These are phyloP conservation scores for Nyctibius grandis DNA, from an alignment of 2,797 vertebrate genomes.

Conservation along the genomic window DNA sequence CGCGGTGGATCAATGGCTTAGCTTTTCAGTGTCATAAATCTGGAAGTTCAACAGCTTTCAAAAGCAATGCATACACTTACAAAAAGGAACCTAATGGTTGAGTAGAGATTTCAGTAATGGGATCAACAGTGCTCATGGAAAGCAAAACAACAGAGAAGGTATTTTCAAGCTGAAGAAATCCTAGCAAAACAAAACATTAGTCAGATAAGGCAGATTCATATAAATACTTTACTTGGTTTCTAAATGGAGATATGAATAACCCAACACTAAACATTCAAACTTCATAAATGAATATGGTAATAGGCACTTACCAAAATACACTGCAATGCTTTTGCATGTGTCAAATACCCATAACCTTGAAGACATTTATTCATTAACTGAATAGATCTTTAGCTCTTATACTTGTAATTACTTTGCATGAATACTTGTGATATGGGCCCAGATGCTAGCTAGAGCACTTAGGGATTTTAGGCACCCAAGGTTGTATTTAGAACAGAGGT, in stretches of 20 bases:
- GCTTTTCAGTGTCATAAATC: slow-evolving; percentile 39
- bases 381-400: background rate
- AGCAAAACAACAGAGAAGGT: background rate
- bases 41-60: slow-evolving; percentile 49
- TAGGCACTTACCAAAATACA: background rate
- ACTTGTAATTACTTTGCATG: background rate
- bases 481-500: background rate
- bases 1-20: background rate
- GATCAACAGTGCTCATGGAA: background rate
- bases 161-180: background rate
- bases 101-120: slow-evolving; percentile 19
- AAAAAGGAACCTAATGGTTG: slow-evolving; percentile 31
- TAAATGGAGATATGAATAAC: background rate
- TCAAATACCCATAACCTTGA: background rate
- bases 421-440: background rate
- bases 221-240: background rate
- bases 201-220: background rate
- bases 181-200: background rate
- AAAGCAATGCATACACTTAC: slow-evolving; percentile 6
- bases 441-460: background rate
- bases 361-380: background rate
- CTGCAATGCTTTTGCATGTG: background rate
- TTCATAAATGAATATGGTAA: background rate
- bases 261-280: background rate
- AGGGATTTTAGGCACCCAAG: background rate